These are phyloP conservation scores for Parambassis ranga DNA, from an alignment of 2,797 vertebrate genomes.

Conservation along the genomic window DNA sequence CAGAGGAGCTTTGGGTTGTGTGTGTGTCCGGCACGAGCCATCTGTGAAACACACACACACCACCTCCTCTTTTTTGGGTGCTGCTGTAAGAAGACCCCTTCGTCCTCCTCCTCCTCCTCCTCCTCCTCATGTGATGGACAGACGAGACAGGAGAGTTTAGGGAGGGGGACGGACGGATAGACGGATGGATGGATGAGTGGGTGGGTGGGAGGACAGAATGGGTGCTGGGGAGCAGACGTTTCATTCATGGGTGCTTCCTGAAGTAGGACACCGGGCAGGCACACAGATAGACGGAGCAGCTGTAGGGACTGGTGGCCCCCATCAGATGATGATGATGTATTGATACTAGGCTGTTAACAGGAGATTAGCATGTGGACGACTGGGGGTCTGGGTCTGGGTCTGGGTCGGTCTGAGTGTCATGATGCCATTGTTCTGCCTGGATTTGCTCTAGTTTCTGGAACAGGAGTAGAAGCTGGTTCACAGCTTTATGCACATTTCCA, in stretches of 20 bases:
- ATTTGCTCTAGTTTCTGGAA: no score
- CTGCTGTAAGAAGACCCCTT: neutral
- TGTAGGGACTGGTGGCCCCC: conserved; percentile 39
- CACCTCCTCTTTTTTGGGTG: no score
- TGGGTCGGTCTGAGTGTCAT: conserved; percentile 34
- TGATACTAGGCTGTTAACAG: conserved; percentile 45
- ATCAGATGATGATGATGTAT: conserved; percentile 26
- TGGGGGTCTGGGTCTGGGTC: neutral
- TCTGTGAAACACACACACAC: conserved; percentile 60
- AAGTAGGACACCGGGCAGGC: conserved; percentile 59
- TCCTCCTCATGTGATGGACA: conserved; percentile 40
- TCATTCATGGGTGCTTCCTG: conserved; percentile 38
- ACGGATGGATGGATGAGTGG: neutral
- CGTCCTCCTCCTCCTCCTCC: neutral
- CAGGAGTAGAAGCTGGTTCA: no score
- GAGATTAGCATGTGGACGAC: conserved; percentile 48
- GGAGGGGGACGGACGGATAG: neutral
- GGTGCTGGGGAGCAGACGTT: conserved; percentile 50
- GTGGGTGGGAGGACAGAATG: neutral
- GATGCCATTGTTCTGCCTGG: conserved; percentile 22
- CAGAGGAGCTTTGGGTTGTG: conserved; percentile 59
- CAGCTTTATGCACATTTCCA: no score
- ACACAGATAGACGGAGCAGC: conserved; percentile 37
- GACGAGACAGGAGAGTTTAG: conserved; percentile 43
- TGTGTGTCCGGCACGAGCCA: conserved; percentile 72